Conservation (phyloP, 2,888 invertebrate genomes). For the Rapana venosa region DNA sequence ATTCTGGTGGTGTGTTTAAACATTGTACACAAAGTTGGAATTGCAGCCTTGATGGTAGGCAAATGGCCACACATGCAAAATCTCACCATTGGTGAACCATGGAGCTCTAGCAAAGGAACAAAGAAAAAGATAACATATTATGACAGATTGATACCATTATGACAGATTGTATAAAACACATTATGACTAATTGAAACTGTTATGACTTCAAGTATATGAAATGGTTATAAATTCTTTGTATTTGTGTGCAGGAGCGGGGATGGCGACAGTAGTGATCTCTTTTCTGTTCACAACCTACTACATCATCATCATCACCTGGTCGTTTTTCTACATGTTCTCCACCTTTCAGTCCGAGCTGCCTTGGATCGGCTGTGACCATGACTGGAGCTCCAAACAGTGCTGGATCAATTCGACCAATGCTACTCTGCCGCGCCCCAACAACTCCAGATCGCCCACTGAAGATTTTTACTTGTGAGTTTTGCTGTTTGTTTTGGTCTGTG, state of each 20-base stretch:
- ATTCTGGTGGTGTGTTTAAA: too few relatives aligned
- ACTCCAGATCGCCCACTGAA: constrained; percentile 91
- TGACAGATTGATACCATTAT: too few relatives aligned
- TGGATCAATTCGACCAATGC: constrained; percentile 81
- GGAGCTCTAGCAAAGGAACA: too few relatives aligned
- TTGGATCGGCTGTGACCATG: constrained; percentile 92
- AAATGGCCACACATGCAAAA: too few relatives aligned
- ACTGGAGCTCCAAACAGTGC: constrained; percentile 91
- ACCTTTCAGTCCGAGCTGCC: constrained; percentile 91
- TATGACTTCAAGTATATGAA: too few relatives aligned
- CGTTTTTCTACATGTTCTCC: constrained; percentile 93
- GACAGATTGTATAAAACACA: too few relatives aligned
- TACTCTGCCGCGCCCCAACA: constrained; percentile 81
- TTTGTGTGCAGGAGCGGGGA: constrained; percentile 87
- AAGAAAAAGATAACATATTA: too few relatives aligned
- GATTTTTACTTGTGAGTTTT: constrained; percentile 91
- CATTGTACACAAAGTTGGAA: too few relatives aligned
- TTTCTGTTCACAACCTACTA: constrained; percentile 97
- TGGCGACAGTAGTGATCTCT: constrained; percentile 95
- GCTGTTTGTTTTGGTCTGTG: background rate
- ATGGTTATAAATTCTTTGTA: background rate
- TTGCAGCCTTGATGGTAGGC: too few relatives aligned
- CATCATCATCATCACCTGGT: constrained; percentile 96
- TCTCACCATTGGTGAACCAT: too few relatives aligned
- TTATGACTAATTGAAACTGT: too few relatives aligned